Base-by-base conservation (phyloP, 1,140 invertebrate species). In the Branchinecta lynchi region DNA sequence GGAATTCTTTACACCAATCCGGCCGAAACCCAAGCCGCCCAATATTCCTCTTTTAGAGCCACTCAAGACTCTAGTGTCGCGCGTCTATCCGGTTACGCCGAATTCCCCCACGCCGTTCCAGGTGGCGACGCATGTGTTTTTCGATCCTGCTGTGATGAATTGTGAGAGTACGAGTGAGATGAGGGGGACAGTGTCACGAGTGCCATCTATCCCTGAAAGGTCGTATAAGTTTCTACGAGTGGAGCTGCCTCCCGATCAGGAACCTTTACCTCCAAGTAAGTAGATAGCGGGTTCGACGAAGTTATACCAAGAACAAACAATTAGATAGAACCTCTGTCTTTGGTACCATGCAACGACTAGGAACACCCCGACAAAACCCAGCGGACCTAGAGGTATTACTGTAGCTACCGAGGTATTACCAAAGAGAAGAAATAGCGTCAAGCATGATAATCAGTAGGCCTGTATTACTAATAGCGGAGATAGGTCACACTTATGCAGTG, bases 71-170 rank as follows among this genome's bases (percentile, higher is more conserved):
- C 17, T 60, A 15, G 51, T 60, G 51, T 15, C 51, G 12, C 12
- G 17, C 12, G 51, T 60, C 12, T 60, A 60, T 20, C 51, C 51
- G 12, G 17, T 60, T 15, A 60, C 51, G 12, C 51, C 51, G 17
- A 60, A 60, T 60, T 60, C 51, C 12, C 51, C 51, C 17, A 60
- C 51, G 12, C 51, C 51, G 51, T 60, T 60, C 51, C 51, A 60
- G 17, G 51, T 60, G 51, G 51, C 51, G 17, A 60, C 51, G 17
- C 51, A 60, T 60, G 51, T 60, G 51, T 60, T 60, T 60, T 15
- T 60, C 51, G 12, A 60, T 60, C 51, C 51, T 20, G 1, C 51
- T 12, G 51, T 15, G 51, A 15, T 12, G 12, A 20, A 60, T 12
- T 60, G 12, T 60, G 51, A 60, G 17, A 60, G 17, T 20, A 20